Conservation (phyloP, 2,797 vertebrate species). For the Catamblyrhynchus diadema region DNA sequence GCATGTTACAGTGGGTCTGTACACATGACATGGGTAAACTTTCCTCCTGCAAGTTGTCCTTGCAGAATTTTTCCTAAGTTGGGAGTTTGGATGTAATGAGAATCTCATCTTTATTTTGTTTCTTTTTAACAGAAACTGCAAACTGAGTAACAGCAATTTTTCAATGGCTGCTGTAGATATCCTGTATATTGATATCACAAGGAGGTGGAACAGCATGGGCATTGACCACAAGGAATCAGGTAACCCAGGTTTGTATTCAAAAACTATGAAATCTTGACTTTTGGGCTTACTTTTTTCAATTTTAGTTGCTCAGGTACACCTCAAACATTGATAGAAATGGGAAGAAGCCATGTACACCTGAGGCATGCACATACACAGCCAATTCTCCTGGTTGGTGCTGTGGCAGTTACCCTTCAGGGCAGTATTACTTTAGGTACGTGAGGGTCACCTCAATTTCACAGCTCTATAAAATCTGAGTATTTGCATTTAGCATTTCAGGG, state of each 20-base stretch:
- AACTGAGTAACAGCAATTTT: conserved; percentile 87
- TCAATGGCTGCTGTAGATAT: conserved; percentile 96
- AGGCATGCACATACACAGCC: neutral
- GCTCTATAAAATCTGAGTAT: neutral
- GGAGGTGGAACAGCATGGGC: conserved; percentile 83
- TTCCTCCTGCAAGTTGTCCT: neutral
- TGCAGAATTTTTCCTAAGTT: neutral
- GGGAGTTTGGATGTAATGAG: neutral
- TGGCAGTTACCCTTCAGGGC: neutral
- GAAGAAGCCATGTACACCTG: neutral
- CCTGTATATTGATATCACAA: conserved; percentile 95
- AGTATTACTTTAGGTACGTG: neutral
- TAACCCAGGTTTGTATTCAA: conserved; percentile 33
- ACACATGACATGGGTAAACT: neutral
- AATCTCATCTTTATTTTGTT: neutral
- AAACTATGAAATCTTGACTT: neutral
- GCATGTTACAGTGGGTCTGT: neutral
- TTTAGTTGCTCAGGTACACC: neutral
- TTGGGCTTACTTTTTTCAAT: neutral
- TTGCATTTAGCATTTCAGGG: neutral
- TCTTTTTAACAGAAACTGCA: conserved; percentile 84
- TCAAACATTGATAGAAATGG: neutral
- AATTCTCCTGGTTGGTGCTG: neutral
- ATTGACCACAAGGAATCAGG: conserved; percentile 89
- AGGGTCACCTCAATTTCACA: neutral